Evolutionary conservation across 2,113 vertebrate genomes (phyloP).

Genomic region (Lamprologus lemairii): DNA sequence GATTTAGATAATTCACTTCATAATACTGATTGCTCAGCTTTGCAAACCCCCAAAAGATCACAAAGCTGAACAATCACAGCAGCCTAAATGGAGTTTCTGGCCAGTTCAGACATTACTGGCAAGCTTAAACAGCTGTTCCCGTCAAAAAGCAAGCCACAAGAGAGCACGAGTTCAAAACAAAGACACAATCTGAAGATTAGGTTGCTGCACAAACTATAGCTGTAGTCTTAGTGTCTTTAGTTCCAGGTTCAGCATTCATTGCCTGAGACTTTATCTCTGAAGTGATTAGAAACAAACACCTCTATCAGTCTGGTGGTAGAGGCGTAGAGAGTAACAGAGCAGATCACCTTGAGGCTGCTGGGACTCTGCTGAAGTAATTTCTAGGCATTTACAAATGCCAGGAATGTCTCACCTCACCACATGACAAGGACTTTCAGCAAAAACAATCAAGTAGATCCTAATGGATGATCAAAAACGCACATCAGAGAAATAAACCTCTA

Average conservation of each 20-base stretch:
- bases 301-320: constrained; percentile 32
- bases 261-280: constrained; percentile 24
- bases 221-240: constrained; percentile 11
- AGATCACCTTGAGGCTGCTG: constrained; percentile 15
- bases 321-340: background rate
- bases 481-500: background rate
- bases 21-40: constrained; percentile 45
- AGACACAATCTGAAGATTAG: background rate
- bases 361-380: constrained; percentile 1
- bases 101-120: background rate
- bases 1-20: constrained; percentile 3
- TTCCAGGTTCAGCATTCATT: background rate
- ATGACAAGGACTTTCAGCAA: background rate
- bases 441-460: background rate
- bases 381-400: background rate
- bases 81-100: background rate
- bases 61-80: constrained; percentile 43
- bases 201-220: background rate
- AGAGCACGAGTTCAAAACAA: background rate
- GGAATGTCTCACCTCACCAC: background rate
- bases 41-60: constrained; percentile 16
- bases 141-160: background rate
- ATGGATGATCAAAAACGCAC: background rate
- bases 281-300: constrained; percentile 28
- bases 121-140: background rate